phyloP scores from a whole-genome alignment of 2,888 invertebrate genomes.

The Phengaris alcon region DNA sequence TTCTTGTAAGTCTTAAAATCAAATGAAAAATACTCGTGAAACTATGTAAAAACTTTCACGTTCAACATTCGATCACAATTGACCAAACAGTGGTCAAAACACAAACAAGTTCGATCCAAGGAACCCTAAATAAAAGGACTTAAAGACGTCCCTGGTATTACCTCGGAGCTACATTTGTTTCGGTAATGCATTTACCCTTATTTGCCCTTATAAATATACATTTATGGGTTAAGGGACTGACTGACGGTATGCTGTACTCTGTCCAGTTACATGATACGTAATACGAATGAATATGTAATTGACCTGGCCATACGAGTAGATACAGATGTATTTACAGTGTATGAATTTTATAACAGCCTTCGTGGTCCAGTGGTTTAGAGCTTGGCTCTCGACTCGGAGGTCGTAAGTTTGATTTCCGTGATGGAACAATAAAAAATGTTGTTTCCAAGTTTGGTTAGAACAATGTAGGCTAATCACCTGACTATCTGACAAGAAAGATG shows the following conservation, averaged over 20 bases:
- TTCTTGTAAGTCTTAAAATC: too few species aligned
- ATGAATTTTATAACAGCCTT: not conserved
- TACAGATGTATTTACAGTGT: not conserved
- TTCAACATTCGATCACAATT: constrained; percentile 13
- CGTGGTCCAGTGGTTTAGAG: too few species aligned
- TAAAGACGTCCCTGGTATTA: constrained; percentile 16
- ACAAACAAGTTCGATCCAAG: not conserved
- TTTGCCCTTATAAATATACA: constrained; percentile 21
- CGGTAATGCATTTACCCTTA: constrained; percentile 20
- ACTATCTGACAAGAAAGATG: too few species aligned
- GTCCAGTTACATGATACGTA: constrained; percentile 16
- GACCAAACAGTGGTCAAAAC: constrained; percentile 1
- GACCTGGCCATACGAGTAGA: not conserved
- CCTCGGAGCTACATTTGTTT: constrained; percentile 20
- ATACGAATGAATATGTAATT: constrained; percentile 6
- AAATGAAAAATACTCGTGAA: not conserved
- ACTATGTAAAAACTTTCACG: not conserved
- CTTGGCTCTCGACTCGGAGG: too few species aligned
- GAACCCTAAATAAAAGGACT: not conserved
- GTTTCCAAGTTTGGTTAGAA: too few species aligned
- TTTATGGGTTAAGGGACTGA: constrained; percentile 20
- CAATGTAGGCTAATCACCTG: too few species aligned
- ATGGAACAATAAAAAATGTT: too few species aligned
- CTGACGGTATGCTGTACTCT: not conserved
- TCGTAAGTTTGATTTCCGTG: too few species aligned